Conservation (phyloP, 2,797 vertebrate genomes). For the Myotis findleyi region DNA sequence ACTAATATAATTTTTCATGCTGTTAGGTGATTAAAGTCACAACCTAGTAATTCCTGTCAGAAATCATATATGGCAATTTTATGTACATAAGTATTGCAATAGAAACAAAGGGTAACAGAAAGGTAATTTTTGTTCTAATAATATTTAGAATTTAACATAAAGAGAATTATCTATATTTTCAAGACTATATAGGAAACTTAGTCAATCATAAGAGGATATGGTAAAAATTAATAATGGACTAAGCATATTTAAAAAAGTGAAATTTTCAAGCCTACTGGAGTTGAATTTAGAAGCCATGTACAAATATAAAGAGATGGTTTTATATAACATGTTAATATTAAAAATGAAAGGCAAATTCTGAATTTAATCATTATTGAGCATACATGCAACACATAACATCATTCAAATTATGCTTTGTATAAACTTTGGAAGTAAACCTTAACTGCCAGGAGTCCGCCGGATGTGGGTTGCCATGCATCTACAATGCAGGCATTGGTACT, state of each 20-base stretch:
- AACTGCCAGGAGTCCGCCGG: not conserved
- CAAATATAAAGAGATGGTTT: not conserved
- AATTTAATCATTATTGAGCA: not conserved
- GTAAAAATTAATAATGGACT: not conserved
- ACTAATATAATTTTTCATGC: not conserved
- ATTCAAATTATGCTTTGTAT: not conserved
- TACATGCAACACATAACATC: not conserved
- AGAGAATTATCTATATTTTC: conserved; percentile 3
- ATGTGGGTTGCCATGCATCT: not conserved
- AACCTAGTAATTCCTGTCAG: not conserved
- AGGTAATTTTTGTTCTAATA: conserved; percentile 8
- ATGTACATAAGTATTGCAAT: not conserved
- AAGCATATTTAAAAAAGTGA: not conserved
- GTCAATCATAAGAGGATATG: not conserved
- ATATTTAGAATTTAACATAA: not conserved
- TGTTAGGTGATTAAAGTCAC: not conserved
- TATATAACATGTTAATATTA: not conserved
- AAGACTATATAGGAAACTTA: not conserved
- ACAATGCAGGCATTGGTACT: not conserved
- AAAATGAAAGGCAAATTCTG: conserved; percentile 10
- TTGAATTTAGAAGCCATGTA: not conserved
- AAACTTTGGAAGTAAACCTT: not conserved
- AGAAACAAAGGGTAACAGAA: not conserved
- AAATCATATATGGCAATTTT: not conserved
- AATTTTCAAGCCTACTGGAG: not conserved